Conservation (phyloP, 2,113 vertebrate genomes). For the Nothoprocta pentlandii region DNA sequence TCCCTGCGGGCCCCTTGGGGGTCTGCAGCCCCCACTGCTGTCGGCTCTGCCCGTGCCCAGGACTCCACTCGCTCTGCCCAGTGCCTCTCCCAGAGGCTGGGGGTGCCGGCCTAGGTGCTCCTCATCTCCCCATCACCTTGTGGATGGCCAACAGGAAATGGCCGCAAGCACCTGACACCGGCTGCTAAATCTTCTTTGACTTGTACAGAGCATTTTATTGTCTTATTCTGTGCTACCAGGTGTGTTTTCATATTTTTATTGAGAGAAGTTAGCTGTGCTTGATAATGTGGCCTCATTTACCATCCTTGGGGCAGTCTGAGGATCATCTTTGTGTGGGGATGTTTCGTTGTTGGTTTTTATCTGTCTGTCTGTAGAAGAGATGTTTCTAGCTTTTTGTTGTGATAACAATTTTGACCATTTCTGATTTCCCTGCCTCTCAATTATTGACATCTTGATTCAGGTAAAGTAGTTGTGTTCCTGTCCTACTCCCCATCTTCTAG, state of each 20-base stretch:
- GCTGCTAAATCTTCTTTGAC: not conserved
- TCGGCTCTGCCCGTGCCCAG: too few relatives aligned
- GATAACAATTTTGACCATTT: not conserved
- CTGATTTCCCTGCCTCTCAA: not conserved
- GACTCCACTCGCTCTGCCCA: not conserved
- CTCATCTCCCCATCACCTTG: not conserved
- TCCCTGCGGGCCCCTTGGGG: not conserved
- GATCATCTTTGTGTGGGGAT: not conserved
- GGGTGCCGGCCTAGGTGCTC: not conserved
- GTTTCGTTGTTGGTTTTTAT: not conserved
- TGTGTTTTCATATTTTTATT: not conserved
- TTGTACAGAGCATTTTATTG: not conserved
- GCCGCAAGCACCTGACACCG: not conserved
- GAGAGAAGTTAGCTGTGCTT: not conserved
- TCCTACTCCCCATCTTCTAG: fast-evolving
- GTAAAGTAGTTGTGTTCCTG: not conserved
- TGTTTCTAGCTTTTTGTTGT: not conserved
- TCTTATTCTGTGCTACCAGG: not conserved
- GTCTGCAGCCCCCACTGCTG: too few relatives aligned
- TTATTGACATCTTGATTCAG: not conserved
- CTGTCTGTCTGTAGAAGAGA: not conserved
- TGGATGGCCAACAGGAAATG: not conserved
- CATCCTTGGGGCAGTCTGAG: not conserved
- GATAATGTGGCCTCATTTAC: not conserved
- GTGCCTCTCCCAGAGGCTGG: not conserved